A percentile compares a stretch with the other conserved stretches of the same genome.
These are phyloP conservation scores for Zaprionus vittiger DNA, from an alignment of 1,140 invertebrate genomes.

Conservation along the genomic window DNA sequence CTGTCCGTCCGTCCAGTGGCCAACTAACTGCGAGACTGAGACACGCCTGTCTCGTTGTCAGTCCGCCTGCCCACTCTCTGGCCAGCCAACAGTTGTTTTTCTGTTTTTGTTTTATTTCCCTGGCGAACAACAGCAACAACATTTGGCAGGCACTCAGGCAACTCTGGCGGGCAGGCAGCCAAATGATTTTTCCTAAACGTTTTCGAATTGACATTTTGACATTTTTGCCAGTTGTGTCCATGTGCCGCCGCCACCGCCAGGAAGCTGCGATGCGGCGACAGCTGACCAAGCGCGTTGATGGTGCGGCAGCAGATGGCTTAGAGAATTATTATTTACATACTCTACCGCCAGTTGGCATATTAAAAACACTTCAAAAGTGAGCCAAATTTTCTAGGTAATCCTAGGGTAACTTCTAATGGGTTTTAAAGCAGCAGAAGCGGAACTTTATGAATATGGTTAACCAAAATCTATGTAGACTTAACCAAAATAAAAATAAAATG, in stretches of 20 bases:
- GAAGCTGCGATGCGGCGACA: conserved; percentile 65
- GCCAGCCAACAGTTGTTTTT: conserved; percentile 56
- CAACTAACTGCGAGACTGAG: conserved; percentile 23
- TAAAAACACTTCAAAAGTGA: conserved; percentile 29
- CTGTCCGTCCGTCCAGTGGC: neutral
- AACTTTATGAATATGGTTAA: neutral
- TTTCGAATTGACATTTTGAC: conserved; percentile 80
- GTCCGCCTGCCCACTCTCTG: neutral
- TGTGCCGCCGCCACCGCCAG: conserved; percentile 32
- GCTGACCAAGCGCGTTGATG: conserved; percentile 68
- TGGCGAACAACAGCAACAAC: conserved; percentile 43
- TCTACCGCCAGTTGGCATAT: conserved; percentile 27
- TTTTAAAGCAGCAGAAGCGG: neutral
- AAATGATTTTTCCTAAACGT: conserved; percentile 68
- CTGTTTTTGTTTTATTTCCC: conserved; percentile 23
- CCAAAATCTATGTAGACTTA: neutral
- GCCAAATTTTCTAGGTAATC: neutral
- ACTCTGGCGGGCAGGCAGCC: conserved; percentile 31
- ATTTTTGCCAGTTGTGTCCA: conserved; percentile 59
- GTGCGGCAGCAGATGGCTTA: conserved; percentile 37
- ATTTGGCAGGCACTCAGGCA: conserved; percentile 46
- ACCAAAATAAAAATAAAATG: too few relatives aligned
- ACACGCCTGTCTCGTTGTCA: conserved; percentile 28
- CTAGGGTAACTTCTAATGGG: neutral
- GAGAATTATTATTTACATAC: conserved; percentile 49